Conservation (phyloP, 2,888 invertebrate genomes). For the Siphlonurus alternatus region DNA sequence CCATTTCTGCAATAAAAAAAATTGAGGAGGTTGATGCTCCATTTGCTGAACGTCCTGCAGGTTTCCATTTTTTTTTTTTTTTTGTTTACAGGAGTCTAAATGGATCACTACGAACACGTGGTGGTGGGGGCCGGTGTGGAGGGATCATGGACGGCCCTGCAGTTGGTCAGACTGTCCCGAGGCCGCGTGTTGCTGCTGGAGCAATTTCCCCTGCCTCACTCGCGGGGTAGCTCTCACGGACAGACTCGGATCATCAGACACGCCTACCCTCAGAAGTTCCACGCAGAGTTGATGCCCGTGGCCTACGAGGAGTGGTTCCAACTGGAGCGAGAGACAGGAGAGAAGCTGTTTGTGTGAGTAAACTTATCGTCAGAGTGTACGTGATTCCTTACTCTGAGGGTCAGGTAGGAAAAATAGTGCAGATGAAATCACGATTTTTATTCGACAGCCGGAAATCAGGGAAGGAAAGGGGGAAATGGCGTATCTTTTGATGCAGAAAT, state of each 20-base stretch:
- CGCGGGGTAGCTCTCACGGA: constrained; percentile 26
- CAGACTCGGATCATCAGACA: constrained; percentile 24
- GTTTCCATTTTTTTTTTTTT: too few relatives aligned
- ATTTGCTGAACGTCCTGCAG: too few relatives aligned
- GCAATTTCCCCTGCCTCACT: constrained; percentile 22
- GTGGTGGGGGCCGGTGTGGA: constrained; percentile 5
- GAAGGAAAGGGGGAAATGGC: too few relatives aligned
- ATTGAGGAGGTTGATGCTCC: too few relatives aligned
- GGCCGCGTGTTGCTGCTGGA: constrained; percentile 5
- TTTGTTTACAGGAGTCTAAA: too few relatives aligned
- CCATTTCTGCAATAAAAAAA: too few relatives aligned
- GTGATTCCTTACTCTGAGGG: too few relatives aligned
- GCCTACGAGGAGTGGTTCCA: constrained; percentile 21
- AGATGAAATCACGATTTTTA: too few relatives aligned
- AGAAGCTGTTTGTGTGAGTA: constrained; percentile 20
- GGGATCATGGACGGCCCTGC: constrained; percentile 10
- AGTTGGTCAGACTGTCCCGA: constrained; percentile 2
- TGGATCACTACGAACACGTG: neutral
- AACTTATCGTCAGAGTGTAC: neutral
- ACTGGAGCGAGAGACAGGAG: constrained; percentile 20
- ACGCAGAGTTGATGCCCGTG: constrained; percentile 24
- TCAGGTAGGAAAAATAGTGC: too few relatives aligned
- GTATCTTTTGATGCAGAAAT: too few relatives aligned
- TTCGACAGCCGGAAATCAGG: too few relatives aligned
- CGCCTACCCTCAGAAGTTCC: constrained; percentile 21